A percentile compares a stretch with the other conserved stretches of the same genome.
Evolutionary conservation across 2,113 vertebrate species (phyloP).

Genomic region (Marcusenius ussheri): DNA sequence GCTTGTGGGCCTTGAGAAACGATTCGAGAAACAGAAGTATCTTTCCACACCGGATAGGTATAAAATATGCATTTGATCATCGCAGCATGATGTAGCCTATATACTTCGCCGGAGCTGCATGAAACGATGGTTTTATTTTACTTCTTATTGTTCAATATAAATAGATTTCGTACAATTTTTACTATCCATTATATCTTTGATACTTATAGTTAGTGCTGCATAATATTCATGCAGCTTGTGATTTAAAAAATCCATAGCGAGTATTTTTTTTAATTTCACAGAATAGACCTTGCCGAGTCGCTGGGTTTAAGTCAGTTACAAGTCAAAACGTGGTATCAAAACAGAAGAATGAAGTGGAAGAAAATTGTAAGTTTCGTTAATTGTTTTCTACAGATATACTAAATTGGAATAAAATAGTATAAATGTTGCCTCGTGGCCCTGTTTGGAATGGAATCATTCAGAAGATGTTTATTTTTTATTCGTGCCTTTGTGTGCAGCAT

Average conservation of each 20-base stretch:
- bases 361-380: slow-evolving; percentile 83
- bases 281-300: slow-evolving; percentile 97
- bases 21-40: slow-evolving; percentile 98
- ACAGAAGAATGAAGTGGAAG: slow-evolving; percentile 98
- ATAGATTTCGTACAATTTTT: not conserved
- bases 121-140: not conserved
- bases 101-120: not conserved
- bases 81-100: not conserved
- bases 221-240: not conserved
- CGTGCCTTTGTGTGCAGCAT: not conserved
- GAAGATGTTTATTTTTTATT: not conserved
- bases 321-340: slow-evolving; percentile 99
- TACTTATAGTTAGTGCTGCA: not conserved
- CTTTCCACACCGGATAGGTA: slow-evolving; percentile 96
- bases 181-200: not conserved
- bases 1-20: slow-evolving; percentile 97
- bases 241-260: not conserved
- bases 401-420: not conserved
- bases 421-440: not conserved
- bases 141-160: not conserved
- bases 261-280: slow-evolving; percentile 42
- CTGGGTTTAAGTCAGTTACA: slow-evolving; percentile 94
- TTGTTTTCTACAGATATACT: not conserved
- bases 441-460: not conserved
- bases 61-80: not conserved